Conservation (phyloP, 2,888 invertebrate species). For the Gortyna flavago region DNA sequence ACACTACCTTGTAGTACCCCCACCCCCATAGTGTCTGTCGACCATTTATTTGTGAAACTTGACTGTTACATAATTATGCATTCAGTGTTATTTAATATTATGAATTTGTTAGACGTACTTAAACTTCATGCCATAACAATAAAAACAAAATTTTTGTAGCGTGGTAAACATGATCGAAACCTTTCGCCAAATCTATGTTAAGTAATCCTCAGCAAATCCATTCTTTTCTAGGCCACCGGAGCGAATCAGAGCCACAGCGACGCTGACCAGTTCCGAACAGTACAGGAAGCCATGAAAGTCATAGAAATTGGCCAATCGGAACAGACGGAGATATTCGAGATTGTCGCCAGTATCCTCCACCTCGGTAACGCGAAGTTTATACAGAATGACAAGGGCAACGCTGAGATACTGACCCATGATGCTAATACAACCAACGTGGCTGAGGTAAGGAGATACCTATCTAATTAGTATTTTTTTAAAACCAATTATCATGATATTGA, state of each 20-base stretch:
- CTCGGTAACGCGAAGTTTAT: conserved; percentile 96
- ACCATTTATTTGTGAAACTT: background rate
- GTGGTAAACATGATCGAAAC: background rate
- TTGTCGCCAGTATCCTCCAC: conserved; percentile 96
- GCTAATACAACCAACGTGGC: conserved; percentile 90
- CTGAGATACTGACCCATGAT: conserved; percentile 92
- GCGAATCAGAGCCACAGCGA: conserved; percentile 88
- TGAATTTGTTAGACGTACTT: background rate
- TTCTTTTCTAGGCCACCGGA: conserved; percentile 71
- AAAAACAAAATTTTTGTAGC: background rate
- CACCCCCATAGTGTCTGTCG: background rate
- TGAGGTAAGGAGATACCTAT: conserved; percentile 88
- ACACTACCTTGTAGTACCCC: conserved; percentile 11
- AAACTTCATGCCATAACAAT: background rate
- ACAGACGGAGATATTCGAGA: conserved; percentile 93
- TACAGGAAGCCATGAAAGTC: conserved; percentile 93
- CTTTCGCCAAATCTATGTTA: conserved; percentile 11
- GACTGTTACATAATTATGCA: too few species aligned
- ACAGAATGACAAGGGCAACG: conserved; percentile 92
- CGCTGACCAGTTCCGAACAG: conserved; percentile 91
- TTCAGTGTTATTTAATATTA: background rate
- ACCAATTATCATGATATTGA: too few species aligned
- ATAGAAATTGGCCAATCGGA: conserved; percentile 94
- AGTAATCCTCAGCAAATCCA: background rate
- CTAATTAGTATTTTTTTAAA: background rate